Base-by-base conservation (phyloP, 2,888 invertebrate genomes). In the Scaptomyza flava region DNA sequence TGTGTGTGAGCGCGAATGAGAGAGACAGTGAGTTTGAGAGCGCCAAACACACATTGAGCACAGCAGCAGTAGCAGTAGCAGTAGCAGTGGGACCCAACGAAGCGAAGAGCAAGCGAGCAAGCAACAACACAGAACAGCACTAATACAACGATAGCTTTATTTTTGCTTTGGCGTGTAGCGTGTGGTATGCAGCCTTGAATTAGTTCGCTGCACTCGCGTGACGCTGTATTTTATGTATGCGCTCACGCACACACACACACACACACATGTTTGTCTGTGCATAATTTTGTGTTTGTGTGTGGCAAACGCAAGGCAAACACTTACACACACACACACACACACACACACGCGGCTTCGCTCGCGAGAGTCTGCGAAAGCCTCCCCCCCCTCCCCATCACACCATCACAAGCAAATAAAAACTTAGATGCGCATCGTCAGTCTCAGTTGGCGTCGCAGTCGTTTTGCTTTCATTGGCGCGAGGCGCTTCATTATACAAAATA, bases 121-220 rank as follows among this genome's bases (percentile, higher is more conserved):
- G 58, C 51, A 60, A 48, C 43, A 14, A 43, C 42, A 43, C 17
- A 9, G 2, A 8, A 38, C 53, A 61, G 27, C 82, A 79, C 71
- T 27, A 72, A 77, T 45, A 87, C 87, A 80, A 43, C 66, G 78
- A 82, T 56, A 77, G 81, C 86, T 82, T 87, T 87, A 85, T 85
- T 87, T 87, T 83, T 79, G 88, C 82, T 72, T 75, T 79, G 69
- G 66, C 77, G n/a, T 68, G 47, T 77, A 76, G 78, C 77, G 87
- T 90, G 90, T 91, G 91, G 91, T 91, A 92, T 92, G 92, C 89
- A 91, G 92, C 91, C 91, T 91, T 91, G 91, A 91, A 92, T 91
- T 91, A 91, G 91, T 91, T 91, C 91, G 91, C 87, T 91, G 91
- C 91, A 91, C 91, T 92, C 91, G 90, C 87, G 88, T 86, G 89